These are phyloP conservation scores for Hippocampus comes DNA, from an alignment of 2,113 vertebrate genomes.

Conservation along the genomic window DNA sequence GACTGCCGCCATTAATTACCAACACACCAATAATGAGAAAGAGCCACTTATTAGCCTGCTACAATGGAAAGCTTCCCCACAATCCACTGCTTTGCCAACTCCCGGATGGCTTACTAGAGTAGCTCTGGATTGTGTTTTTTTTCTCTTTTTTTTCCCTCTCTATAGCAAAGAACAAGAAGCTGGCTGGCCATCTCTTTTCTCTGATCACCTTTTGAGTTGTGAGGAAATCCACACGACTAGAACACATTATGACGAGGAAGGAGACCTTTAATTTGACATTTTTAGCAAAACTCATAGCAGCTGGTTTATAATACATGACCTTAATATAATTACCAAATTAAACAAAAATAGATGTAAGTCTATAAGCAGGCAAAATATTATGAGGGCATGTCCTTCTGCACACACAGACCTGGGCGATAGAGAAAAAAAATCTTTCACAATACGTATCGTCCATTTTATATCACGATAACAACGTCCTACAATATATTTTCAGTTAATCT, in stretches of 20 bases:
- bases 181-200: slow-evolving; percentile 14
- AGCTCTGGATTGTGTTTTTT: slow-evolving; percentile 32
- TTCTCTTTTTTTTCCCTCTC: background rate
- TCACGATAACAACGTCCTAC: too few relatives aligned
- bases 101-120: slow-evolving; percentile 43
- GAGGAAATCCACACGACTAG: slow-evolving; percentile 5
- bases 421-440: too few relatives aligned
- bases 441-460: too few relatives aligned
- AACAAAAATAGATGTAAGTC: too few relatives aligned
- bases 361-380: background rate
- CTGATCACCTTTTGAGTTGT: slow-evolving; percentile 14
- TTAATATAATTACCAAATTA: background rate
- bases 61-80: slow-evolving; percentile 62
- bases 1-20: slow-evolving; percentile 72
- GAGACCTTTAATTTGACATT: background rate
- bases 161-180: background rate
- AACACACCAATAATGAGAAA: slow-evolving; percentile 70
- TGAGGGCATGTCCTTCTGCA: too few relatives aligned
- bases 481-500: too few relatives aligned
- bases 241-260: background rate
- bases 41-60: slow-evolving; percentile 60
- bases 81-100: slow-evolving; percentile 53
- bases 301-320: background rate
- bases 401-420: too few relatives aligned
- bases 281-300: slow-evolving; percentile 1